phyloP scores from a whole-genome alignment of 2,113 vertebrate genomes.

The Mus spicilegus region DNA sequence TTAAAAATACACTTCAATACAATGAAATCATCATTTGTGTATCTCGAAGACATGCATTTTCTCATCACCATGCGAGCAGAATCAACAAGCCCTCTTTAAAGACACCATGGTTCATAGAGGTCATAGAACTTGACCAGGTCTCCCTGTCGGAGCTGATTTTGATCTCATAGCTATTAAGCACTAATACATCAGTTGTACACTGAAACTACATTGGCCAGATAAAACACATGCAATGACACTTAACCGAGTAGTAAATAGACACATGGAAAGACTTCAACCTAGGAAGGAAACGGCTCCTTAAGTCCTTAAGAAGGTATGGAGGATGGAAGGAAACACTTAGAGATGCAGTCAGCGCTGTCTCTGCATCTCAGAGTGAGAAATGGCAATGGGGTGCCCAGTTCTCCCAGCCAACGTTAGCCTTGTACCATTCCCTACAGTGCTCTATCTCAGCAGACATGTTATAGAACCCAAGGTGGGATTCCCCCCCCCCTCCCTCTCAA shows the following conservation, averaged over 20 bases:
- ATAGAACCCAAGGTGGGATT: neutral
- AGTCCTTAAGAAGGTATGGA: conserved; percentile 32
- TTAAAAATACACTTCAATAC: neutral
- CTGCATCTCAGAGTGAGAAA: neutral
- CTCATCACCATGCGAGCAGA: neutral
- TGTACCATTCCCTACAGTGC: neutral
- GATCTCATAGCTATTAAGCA: neutral
- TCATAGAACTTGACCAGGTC: neutral
- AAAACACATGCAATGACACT: neutral
- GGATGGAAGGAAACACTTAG: conserved; percentile 50
- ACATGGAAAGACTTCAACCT: neutral
- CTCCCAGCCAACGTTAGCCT: neutral
- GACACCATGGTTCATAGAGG: neutral
- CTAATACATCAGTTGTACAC: neutral
- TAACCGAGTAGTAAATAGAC: neutral
- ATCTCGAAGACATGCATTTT: neutral
- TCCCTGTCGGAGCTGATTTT: neutral
- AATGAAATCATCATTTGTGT: neutral
- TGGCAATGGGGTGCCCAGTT: neutral
- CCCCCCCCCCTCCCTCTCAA: neutral
- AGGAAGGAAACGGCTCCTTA: conserved; percentile 39
- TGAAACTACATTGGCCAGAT: neutral
- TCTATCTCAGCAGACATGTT: neutral
- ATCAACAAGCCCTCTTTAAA: neutral
- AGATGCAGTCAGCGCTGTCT: neutral